These are phyloP conservation scores for Tamandua tetradactyla DNA, from an alignment of 2,797 vertebrate genomes.

Conservation along the genomic window DNA sequence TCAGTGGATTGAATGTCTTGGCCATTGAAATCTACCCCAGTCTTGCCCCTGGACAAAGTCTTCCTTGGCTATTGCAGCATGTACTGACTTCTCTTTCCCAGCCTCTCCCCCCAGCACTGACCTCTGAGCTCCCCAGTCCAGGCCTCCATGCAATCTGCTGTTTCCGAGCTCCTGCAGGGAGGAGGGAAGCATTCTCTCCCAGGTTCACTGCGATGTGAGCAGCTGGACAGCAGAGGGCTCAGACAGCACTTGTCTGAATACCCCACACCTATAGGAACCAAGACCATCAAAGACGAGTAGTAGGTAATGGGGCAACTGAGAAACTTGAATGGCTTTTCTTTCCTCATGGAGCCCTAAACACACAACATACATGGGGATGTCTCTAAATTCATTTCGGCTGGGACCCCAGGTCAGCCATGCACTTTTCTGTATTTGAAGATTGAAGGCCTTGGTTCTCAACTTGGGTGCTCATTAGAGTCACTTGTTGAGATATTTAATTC, in stretches of 20 bases:
- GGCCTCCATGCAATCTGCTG: rapidly evolving
- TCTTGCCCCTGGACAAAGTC: neutral
- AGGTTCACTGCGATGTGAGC: neutral
- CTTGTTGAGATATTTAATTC: neutral
- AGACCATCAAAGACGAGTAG: neutral
- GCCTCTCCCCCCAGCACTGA: neutral
- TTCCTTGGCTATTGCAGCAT: neutral
- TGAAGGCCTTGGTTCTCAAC: neutral
- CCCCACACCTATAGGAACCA: neutral
- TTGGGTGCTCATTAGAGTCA: neutral
- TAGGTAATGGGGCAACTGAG: neutral
- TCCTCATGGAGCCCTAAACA: neutral
- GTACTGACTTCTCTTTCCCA: neutral
- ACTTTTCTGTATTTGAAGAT: neutral
- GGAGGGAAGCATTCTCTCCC: neutral
- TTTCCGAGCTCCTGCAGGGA: neutral
- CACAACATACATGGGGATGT: neutral
- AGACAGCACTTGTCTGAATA: neutral
- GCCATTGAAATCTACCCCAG: neutral
- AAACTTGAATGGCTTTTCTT: neutral
- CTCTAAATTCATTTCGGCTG: neutral
- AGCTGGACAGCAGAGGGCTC: neutral
- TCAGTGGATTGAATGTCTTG: neutral
- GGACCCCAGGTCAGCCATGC: neutral
- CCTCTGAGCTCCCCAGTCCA: neutral